Conservation (phyloP, 2,113 vertebrate genomes). For the Podarcis muralis region DNA sequence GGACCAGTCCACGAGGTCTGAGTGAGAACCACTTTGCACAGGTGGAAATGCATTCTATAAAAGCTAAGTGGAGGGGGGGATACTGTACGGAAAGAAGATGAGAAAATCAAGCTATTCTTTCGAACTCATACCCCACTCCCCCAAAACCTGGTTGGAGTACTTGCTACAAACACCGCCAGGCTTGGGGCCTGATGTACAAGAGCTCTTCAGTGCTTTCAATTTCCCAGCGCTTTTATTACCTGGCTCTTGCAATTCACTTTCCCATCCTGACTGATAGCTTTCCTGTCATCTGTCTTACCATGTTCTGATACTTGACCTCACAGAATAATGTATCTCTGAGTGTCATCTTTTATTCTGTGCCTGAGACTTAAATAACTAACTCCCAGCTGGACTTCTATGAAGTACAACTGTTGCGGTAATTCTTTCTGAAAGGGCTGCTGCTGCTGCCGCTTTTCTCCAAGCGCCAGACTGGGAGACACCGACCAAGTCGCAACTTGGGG, state of each 20-base stretch:
- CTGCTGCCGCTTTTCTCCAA: neutral
- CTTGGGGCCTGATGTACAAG: neutral
- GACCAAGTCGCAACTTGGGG: neutral
- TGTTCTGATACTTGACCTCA: constrained; percentile 31
- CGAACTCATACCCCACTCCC: neutral
- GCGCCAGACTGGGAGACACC: neutral
- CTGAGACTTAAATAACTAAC: constrained; percentile 23
- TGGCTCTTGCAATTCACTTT: constrained; percentile 6
- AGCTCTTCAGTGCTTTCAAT: constrained; percentile 20
- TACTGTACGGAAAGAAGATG: neutral
- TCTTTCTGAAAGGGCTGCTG: neutral
- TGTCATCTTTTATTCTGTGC: constrained; percentile 26
- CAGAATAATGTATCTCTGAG: constrained; percentile 8
- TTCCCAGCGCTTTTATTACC: constrained; percentile 9
- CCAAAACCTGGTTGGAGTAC: neutral
- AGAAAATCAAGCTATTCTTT: neutral
- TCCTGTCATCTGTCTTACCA: constrained; percentile 9
- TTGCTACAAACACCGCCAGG: neutral
- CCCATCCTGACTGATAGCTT: constrained; percentile 24
- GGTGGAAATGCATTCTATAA: neutral
- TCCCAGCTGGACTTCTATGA: constrained; percentile 3
- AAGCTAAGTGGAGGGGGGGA: neutral
- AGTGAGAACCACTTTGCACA: neutral
- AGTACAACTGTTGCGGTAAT: neutral
- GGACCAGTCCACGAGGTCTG: neutral